Evolutionary conservation across 2,113 vertebrate species (phyloP).

Genomic region (Salminus brasiliensis): DNA sequence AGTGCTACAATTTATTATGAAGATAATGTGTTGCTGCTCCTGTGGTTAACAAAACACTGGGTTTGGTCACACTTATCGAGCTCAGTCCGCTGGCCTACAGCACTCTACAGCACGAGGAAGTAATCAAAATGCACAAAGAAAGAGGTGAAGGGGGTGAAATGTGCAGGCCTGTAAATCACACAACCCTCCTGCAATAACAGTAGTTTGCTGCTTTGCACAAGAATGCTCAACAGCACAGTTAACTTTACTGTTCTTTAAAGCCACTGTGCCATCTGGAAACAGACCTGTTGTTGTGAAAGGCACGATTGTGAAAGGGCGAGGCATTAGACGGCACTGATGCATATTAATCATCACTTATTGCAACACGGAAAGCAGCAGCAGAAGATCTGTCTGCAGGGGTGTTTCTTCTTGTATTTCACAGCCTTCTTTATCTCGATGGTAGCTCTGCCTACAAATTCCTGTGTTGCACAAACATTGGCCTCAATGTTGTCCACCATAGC

Average conservation of each 20-base stretch:
- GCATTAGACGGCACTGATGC: background rate
- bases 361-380: constrained; percentile 91
- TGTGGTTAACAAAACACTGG: constrained; percentile 48
- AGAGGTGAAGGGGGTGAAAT: background rate
- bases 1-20: background rate
- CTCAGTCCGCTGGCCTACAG: background rate
- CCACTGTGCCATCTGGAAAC: background rate
- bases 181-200: constrained; percentile 13
- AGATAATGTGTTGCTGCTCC: constrained; percentile 51
- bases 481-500: constrained; percentile 87
- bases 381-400: constrained; percentile 86
- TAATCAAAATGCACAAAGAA: background rate
- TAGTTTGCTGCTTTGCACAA: constrained; percentile 10
- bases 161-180: background rate
- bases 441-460: constrained; percentile 84
- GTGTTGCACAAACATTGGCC: constrained; percentile 80
- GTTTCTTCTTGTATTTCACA: constrained; percentile 82
- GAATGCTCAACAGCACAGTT: constrained; percentile 3
- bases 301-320: background rate
- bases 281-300: background rate
- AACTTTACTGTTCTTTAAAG: constrained; percentile 9
- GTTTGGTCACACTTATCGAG: constrained; percentile 19
- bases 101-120: background rate
- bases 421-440: constrained; percentile 82
- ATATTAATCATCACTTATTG: constrained; percentile 39